phyloP scores from a whole-genome alignment of 2,888 invertebrate genomes.

The Seladonia tumulorum region DNA sequence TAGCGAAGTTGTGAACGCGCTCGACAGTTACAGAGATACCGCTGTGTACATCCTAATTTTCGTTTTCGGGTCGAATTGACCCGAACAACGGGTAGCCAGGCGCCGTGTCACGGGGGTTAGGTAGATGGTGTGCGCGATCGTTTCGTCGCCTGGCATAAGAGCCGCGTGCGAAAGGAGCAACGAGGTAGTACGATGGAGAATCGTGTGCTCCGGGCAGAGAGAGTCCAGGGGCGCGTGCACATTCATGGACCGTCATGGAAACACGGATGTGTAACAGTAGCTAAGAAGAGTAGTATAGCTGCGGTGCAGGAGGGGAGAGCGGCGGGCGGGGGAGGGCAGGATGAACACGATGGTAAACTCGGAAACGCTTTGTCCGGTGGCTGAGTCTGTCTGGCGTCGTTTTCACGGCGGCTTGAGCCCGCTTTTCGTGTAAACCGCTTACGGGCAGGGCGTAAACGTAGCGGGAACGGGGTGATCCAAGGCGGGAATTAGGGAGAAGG shows the following conservation, averaged over 20 bases:
- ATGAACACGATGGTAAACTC: constrained; percentile 64
- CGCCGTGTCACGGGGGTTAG: neutral
- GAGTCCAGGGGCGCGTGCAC: neutral
- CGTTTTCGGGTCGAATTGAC: neutral
- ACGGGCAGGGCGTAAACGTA: constrained; percentile 52
- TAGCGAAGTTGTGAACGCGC: no score
- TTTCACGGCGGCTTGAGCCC: constrained; percentile 64
- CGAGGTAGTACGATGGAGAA: neutral
- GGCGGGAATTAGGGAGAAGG: constrained; percentile 33
- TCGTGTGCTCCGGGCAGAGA: neutral
- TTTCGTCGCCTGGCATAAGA: neutral
- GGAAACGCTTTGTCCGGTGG: constrained; percentile 65
- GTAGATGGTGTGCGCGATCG: neutral
- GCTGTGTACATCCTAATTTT: neutral
- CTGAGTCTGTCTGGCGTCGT: constrained; percentile 59
- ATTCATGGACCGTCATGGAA: constrained; percentile 12
- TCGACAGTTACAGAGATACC: no score
- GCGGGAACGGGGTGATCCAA: constrained; percentile 45
- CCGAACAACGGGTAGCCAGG: neutral
- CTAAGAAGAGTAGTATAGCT: neutral
- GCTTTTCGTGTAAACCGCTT: constrained; percentile 68
- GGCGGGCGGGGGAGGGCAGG: constrained; percentile 33
- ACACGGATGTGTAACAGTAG: neutral
- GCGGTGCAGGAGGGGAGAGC: neutral
- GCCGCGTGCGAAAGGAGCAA: constrained; percentile 4